Conservation (phyloP, 2,888 invertebrate genomes). For the Scaptomyza polygonia region DNA sequence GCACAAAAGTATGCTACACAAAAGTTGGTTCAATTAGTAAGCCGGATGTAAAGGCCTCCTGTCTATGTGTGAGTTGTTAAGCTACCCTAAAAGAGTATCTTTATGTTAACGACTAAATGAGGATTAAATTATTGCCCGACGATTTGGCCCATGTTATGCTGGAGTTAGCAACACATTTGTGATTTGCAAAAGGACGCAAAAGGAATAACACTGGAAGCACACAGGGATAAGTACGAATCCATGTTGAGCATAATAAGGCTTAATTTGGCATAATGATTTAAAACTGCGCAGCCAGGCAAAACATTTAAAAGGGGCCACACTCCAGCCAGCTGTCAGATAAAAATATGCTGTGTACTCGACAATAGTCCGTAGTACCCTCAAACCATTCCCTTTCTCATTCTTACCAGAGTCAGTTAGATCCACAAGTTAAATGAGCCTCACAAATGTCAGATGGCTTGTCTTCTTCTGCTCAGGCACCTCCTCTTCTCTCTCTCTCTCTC, state of each 20-base stretch:
- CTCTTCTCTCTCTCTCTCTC: background rate
- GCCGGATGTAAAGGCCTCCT: conserved; percentile 31
- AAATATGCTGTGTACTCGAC: conserved; percentile 22
- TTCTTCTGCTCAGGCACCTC: conserved; percentile 10
- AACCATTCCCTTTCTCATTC: conserved; percentile 3
- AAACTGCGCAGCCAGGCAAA: conserved; percentile 59
- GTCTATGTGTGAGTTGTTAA: background rate
- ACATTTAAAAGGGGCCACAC: conserved; percentile 52
- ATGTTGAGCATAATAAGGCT: conserved; percentile 73
- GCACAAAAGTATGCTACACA: conserved; percentile 15
- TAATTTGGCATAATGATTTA: conserved; percentile 74
- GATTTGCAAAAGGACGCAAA: conserved; percentile 10
- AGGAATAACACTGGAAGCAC: background rate
- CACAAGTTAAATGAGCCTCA: conserved; percentile 70
- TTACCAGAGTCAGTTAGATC: conserved; percentile 35
- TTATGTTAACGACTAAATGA: conserved; percentile 39
- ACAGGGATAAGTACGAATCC: conserved; percentile 67
- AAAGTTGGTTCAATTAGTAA: conserved; percentile 44
- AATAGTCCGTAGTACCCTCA: conserved; percentile 19
- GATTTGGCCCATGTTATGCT: conserved; percentile 31
- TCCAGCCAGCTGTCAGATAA: conserved; percentile 32
- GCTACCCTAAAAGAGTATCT: conserved; percentile 1
- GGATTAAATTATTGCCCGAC: conserved; percentile 48
- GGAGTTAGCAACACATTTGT: conserved; percentile 30
- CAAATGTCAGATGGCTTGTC: conserved; percentile 67